Conservation (phyloP, 2,113 vertebrate genomes). For the Telmatochromis sp. region DNA sequence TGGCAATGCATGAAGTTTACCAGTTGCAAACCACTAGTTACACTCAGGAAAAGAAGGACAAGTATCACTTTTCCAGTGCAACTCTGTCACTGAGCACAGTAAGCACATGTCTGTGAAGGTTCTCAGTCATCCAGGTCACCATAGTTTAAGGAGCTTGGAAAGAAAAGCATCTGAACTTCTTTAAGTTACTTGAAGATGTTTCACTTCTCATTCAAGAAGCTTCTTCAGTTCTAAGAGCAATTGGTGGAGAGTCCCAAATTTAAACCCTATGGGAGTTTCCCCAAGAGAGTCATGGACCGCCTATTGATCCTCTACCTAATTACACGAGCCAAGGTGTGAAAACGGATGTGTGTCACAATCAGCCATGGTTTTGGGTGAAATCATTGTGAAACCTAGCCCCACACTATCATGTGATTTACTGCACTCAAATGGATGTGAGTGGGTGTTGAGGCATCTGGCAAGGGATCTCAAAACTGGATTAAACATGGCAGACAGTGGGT, state of each 20-base stretch:
- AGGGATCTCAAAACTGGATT: neutral
- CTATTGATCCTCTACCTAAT: neutral
- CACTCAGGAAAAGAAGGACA: neutral
- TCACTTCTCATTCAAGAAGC: neutral
- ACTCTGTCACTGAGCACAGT: neutral
- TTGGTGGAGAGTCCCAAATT: neutral
- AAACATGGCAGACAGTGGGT: neutral
- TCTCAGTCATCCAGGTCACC: neutral
- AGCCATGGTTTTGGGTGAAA: accelerated
- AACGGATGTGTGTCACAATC: accelerated
- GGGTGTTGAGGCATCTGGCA: neutral
- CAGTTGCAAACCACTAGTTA: neutral
- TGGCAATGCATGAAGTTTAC: neutral
- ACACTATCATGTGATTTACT: neutral
- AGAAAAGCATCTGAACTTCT: neutral
- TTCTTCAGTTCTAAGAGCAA: neutral
- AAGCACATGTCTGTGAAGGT: neutral
- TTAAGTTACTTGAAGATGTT: neutral
- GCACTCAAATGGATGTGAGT: neutral
- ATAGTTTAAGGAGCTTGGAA: neutral
- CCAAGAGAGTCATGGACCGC: neutral
- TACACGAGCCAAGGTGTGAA: accelerated
- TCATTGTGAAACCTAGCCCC: neutral
- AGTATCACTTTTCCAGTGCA: neutral
- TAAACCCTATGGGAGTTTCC: neutral